Base-by-base conservation (phyloP, 2,113 vertebrate species). In the Numida meleagris region DNA sequence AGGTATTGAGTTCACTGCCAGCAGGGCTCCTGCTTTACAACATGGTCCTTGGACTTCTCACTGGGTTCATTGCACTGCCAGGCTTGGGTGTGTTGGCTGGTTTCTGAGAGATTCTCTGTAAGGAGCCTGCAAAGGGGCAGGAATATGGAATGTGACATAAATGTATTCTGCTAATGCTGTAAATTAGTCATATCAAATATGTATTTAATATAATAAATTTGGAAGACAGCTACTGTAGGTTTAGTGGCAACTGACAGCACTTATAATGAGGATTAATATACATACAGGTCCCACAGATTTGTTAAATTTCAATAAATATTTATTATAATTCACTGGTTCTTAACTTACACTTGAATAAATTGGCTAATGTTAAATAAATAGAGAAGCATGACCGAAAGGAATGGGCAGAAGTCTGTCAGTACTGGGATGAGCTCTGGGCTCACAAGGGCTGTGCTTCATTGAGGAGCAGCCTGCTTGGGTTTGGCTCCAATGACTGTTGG, bases 211-310 rank as follows among this genome's bases (percentile, higher is more conserved):
- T 86, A 95, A 94, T 93, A 96, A 89, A 97, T 91, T 90, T 86
- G 77, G 94, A 88, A 96, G 73, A 79, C 51, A 90, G 91, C 82
- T 91, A 88, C 76, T 78, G 65, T 93, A 92, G 95, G 90, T 94
- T 91, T 96, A 95, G 73, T 95, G 81, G 89, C 88, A 96, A 96
- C 58, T 89, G 93, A 93, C 93, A 88, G 94, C 86, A 53, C 72
- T 93, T 88, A 82, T 91, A 95, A 95, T 95, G 90, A 96, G 94
- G 93, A 95, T 95, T 97, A 96, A 96, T 93, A 95, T n/a, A 93
- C 85, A 88, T 86, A 78, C 70, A 79, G 31, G 76, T 93, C 93
- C 82, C 50, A 79, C 73, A 91, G 91, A 90, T 91, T 90, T 90
- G 85, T 83, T 97, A 86, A 93, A 95, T 82, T 95, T 95, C 91